phyloP scores from a whole-genome alignment of 2,113 vertebrate genomes.

The Tricholaema leucomelas region DNA sequence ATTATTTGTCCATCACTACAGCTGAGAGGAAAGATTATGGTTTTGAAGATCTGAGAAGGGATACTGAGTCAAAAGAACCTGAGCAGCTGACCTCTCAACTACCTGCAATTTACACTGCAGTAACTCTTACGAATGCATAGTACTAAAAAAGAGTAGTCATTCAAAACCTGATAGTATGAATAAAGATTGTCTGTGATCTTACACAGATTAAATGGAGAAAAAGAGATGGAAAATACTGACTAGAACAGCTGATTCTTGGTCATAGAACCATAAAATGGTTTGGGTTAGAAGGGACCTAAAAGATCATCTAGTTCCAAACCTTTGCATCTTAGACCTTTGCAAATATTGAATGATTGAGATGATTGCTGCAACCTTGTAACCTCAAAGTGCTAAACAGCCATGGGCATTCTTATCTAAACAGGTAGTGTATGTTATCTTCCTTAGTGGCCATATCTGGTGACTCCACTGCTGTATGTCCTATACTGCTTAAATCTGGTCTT shows the following conservation, averaged over 20 bases:
- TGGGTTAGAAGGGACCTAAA: no score
- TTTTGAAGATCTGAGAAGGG: not conserved
- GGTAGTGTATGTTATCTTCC: accelerated
- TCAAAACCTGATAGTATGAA: not conserved
- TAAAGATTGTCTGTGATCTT: not conserved
- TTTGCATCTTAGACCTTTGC: not conserved
- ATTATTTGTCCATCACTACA: not conserved
- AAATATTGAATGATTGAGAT: not conserved
- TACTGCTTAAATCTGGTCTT: not conserved
- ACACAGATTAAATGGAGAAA: not conserved
- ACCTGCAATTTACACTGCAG: not conserved
- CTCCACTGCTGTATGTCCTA: not conserved
- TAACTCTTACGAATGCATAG: not conserved
- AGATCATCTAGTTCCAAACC: no score
- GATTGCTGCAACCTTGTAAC: not conserved
- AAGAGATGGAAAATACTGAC: not conserved
- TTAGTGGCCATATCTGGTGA: not conserved
- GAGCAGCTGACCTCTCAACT: not conserved
- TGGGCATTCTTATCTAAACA: not conserved
- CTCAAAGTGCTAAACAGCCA: not conserved
- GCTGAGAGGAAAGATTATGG: not conserved
- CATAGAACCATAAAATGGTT: no score
- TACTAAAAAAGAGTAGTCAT: not conserved
- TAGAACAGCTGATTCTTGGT: not conserved
- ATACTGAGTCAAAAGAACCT: not conserved